Conservation (phyloP, 2,113 vertebrate species). For the Urocynchramus pylzowi region DNA sequence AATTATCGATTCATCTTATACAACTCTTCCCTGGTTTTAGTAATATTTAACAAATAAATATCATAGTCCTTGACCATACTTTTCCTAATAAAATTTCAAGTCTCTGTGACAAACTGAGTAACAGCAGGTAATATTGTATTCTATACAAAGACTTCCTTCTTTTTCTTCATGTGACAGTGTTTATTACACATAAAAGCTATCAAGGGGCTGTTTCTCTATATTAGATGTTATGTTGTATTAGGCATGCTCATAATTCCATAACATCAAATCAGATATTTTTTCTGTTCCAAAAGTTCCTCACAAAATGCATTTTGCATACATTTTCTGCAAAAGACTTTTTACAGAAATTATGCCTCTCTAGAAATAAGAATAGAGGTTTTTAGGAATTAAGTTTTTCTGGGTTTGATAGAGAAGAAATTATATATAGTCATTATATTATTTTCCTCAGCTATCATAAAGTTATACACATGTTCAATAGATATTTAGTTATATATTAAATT, state of each 20-base stretch:
- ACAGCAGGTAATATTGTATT: not conserved
- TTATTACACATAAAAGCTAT: not conserved
- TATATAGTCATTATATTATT: not conserved
- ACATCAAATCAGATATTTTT: not conserved
- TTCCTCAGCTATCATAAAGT: not conserved
- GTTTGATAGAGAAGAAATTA: not conserved
- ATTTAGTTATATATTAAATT: not conserved
- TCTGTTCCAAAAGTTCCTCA: not conserved
- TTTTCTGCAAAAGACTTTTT: not conserved
- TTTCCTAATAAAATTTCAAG: not conserved
- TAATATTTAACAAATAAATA: not conserved
- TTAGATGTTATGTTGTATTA: not conserved
- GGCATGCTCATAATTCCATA: not conserved
- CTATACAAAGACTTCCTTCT: not conserved
- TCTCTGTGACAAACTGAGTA: not conserved
- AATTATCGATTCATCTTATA: not conserved
- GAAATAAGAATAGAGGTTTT: fast-evolving
- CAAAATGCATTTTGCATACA: not conserved
- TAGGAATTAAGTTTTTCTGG: not conserved
- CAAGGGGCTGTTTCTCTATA: not conserved
- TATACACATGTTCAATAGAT: not conserved
- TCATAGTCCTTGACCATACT: not conserved
- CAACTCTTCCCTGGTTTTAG: fast-evolving
- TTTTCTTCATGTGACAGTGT: not conserved
- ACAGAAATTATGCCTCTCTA: not conserved